A percentile compares a stretch with the other conserved stretches of the same genome.
Conservation (phyloP, 2,797 vertebrate genomes). For the Xyrichtys novacula region DNA sequence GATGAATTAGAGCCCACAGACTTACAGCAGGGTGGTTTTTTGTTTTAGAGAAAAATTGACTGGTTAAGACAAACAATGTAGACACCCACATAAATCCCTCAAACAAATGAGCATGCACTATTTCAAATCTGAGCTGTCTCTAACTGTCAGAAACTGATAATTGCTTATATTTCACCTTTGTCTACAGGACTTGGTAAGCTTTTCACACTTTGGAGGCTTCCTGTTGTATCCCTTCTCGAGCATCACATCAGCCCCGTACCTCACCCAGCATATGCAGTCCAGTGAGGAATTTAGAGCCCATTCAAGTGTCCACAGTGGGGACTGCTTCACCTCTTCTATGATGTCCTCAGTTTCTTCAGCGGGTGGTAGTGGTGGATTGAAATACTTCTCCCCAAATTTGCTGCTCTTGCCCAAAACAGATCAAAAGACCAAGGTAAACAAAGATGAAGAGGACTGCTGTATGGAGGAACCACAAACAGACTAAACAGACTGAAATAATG, state of each 20-base stretch:
- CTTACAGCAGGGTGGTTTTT: too few species aligned
- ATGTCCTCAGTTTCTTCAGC: conserved; percentile 32
- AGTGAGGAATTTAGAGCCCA: conserved; percentile 86
- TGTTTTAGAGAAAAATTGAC: too few species aligned
- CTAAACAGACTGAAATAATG: neutral
- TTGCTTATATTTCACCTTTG: neutral
- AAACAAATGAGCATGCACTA: neutral
- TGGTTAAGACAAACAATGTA: too few species aligned
- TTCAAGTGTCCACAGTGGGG: conserved; percentile 80
- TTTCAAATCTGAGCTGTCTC: neutral
- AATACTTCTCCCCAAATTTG: conserved; percentile 73
- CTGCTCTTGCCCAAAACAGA: conserved; percentile 78
- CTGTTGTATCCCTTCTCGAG: conserved; percentile 91
- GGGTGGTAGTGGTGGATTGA: conserved; percentile 45
- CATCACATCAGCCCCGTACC: conserved; percentile 74
- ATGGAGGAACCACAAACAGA: conserved; percentile 4
- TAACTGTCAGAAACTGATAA: neutral
- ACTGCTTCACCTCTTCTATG: conserved; percentile 78
- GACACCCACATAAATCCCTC: too few species aligned
- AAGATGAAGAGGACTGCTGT: conserved; percentile 1
- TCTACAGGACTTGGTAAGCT: conserved; percentile 86
- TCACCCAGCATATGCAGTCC: conserved; percentile 76
- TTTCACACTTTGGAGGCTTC: conserved; percentile 89
- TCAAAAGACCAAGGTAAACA: conserved; percentile 76
- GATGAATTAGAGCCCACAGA: too few species aligned